phyloP scores from a whole-genome alignment of 2,113 vertebrate species.

The Eulacestoma nigropectus region DNA sequence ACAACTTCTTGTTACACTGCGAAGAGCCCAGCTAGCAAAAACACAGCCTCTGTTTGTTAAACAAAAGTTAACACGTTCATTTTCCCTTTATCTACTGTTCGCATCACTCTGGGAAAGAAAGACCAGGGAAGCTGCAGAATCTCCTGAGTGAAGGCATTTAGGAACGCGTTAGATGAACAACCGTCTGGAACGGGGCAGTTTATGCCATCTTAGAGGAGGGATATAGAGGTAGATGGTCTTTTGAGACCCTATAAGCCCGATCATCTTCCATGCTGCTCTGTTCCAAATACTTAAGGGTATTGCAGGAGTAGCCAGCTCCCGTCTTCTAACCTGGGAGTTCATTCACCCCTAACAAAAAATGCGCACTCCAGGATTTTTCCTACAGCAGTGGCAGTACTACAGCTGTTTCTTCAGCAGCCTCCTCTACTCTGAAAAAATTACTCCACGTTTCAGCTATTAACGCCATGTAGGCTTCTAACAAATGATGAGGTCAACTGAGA shows the following conservation, averaged over 20 bases:
- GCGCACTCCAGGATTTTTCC: background rate
- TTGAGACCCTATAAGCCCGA: background rate
- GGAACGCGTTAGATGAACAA: background rate
- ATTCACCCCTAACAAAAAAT: background rate
- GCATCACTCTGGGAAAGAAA: background rate
- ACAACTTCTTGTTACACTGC: background rate
- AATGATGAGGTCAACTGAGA: background rate
- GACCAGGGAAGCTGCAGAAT: background rate
- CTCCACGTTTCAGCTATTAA: background rate
- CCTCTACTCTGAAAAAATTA: background rate
- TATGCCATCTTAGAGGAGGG: background rate
- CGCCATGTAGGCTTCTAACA: background rate
- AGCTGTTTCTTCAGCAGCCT: background rate
- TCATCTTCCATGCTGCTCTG: background rate
- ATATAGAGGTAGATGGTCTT: background rate
- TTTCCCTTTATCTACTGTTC: background rate
- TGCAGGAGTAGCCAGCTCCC: background rate
- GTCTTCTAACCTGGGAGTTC: background rate
- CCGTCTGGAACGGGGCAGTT: background rate
- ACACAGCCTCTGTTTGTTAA: background rate
- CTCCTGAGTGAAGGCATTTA: background rate
- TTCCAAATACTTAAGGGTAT: background rate
- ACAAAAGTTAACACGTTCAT: background rate
- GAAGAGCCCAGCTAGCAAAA: background rate
- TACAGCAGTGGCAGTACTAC: background rate